Conservation (phyloP, 2,113 vertebrate species). For the Mobula hypostoma region DNA sequence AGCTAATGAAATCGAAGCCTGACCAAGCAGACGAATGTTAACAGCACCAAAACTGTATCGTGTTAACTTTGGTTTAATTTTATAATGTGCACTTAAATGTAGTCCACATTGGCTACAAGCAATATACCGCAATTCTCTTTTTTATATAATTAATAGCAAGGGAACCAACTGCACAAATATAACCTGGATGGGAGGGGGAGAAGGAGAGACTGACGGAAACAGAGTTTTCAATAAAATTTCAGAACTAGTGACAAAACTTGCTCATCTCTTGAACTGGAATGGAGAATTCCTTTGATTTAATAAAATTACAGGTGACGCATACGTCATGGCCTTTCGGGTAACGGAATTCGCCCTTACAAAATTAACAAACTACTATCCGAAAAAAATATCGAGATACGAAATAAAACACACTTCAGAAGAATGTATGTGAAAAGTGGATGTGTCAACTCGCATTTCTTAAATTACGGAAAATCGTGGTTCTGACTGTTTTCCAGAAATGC, state of each 20-base stretch:
- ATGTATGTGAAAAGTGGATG: no score
- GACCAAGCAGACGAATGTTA: neutral
- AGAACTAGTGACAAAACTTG: neutral
- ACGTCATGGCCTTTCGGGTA: no score
- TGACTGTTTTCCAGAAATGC: no score
- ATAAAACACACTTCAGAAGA: neutral
- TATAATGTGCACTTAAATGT: neutral
- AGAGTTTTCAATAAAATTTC: neutral
- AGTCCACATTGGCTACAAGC: neutral
- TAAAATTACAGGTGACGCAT: no score
- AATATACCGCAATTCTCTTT: neutral
- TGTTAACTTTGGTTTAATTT: slow-evolving; percentile 5
- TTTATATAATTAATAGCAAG: neutral
- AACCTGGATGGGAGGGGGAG: neutral
- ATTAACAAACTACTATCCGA: neutral
- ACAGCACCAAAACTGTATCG: neutral
- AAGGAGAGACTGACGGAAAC: neutral
- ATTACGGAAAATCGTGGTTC: no score
- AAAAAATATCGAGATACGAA: neutral
- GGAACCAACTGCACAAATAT: neutral
- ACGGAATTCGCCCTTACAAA: no score
- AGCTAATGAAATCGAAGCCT: neutral
- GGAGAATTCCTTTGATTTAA: no score
- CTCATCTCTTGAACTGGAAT: neutral
- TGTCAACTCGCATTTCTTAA: no score